phyloP scores from a whole-genome alignment of 2,113 vertebrate genomes.

The Arizona elegans region DNA sequence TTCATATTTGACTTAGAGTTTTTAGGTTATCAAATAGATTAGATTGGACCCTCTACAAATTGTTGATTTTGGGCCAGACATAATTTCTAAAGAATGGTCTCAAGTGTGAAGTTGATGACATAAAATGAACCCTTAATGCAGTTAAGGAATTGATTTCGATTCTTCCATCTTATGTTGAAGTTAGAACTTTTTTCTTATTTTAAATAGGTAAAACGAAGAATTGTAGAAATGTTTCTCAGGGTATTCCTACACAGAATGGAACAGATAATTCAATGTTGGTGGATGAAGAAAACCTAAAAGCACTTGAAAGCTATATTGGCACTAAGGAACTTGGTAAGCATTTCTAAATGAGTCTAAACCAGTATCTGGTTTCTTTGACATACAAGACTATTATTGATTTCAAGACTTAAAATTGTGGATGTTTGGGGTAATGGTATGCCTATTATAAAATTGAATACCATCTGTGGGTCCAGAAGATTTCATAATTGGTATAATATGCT shows the following conservation, averaged over 20 bases:
- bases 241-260: slow-evolving; percentile 65
- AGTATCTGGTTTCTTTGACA: not conserved
- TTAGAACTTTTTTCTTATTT: slow-evolving; percentile 30
- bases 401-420: not conserved
- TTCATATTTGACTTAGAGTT: not conserved
- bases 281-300: slow-evolving; percentile 66
- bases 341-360: not conserved
- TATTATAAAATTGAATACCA: not conserved
- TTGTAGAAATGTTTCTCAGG: slow-evolving; percentile 72
- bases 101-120: not conserved
- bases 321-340: slow-evolving; percentile 73
- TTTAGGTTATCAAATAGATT: not conserved
- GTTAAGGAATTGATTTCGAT: not conserved
- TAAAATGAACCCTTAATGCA: not conserved
- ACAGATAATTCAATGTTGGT: slow-evolving; percentile 65
- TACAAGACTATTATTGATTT: not conserved
- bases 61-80: not conserved
- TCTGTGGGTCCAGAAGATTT: not conserved
- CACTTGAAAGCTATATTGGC: slow-evolving; percentile 70
- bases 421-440: not conserved
- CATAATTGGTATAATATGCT: not conserved
- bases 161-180: not conserved
- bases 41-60: not conserved
- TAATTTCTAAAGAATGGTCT: not conserved
- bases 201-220: slow-evolving; percentile 81